Evolutionary conservation across 1,140 invertebrate species (phyloP), one percentile per base, ranked within the genome.

Genomic region (Zaprionus africanus): DNA sequence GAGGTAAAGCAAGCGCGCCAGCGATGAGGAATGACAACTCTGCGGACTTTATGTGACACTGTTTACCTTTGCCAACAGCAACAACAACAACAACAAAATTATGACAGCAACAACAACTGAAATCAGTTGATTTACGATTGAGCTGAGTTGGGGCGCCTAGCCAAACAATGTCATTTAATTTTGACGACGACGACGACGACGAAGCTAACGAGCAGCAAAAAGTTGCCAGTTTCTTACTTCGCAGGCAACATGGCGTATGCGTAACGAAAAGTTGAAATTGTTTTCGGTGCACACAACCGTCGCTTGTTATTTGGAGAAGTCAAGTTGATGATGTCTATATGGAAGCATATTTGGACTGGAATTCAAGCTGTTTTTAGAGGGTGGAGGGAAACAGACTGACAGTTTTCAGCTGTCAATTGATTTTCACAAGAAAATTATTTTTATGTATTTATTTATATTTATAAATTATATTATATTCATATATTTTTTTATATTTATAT

Each of bases 11-110:
- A 63, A 58, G 17, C 13, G n/a, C 61, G n/a, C 61, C 31, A 2
- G 31, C 31, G 31, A 34, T 34, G 31, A 34, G 31, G 56, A 54
- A 70, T 70, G 79, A 82, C 75, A 82, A 76, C 59, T 51, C n/a
- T 79, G 80, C 73, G 72, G 70, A 51, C 78, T 72, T 74, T 78
- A 69, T 83, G 64, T 88, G 83, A 84, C 84, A 80, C 63, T 88
- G 81, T 88, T 87, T 88, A 87, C 83, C 83, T 83, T 83, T 71
- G 84, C 51, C 72, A 87, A 67, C 74, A 24, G 24, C 28, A 49
- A 62, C 26, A 61, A 26, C 43, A 36, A 17, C 13, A 51, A 24
- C 26, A 28, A 53, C 17, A 62, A 34, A 22, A 59, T 11, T 31
- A 31, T 31, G 9, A 62, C 64, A n/a, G 2, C 3, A 9, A 43